Evolutionary conservation across 1,140 invertebrate species (phyloP), one percentile per base, ranked within the genome.

Genomic region (Zaprionus ornatus): DNA sequence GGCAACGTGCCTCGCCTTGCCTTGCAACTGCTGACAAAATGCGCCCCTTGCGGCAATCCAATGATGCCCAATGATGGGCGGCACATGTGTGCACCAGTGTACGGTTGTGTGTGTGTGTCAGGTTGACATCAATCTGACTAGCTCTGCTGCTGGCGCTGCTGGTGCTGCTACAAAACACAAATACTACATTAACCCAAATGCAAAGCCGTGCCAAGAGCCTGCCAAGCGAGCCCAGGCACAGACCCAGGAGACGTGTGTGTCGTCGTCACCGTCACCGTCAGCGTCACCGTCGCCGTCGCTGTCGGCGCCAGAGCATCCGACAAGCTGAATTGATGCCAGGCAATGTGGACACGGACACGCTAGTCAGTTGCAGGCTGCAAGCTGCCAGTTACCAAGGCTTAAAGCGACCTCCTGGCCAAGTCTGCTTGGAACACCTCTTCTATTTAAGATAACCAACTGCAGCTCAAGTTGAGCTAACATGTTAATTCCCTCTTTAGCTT

Each of bases 131-230:
- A 79, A 79, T 79, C 77, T 72, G 45, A 37, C 60, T 75, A 32
- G 21, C 25, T 19, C 67, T 64, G 73, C 29, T 66, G 60, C 32
- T 52, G n/a, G 57, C 54, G 71, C 61, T 78, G 70, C 82, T 57
- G 80, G 70, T 77, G 29, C 29, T 32, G 29, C 9, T 52, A 63
- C 62, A 78, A 42, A 79, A 88, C 85, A 88, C 80, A 88, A 80
- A 90, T 90, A 90, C 85, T 84, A 88, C 85, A 88, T 88, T 88
- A 90, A 88, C 84, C 84, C 84, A 88, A 90, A 88, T 88, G 85
- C 78, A 88, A 84, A 87, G 80, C 77, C 80, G 66, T 88, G 84
- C 74, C 85, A 88, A 90, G 85, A 88, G 84, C 74, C 84, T 80
- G 80, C 64, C 83, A 87, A 80, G 73, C 77, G 75, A 87, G 82